Evolutionary conservation across 2,797 vertebrate genomes (phyloP), one percentile per base, ranked within the genome.

Genomic region (Uromys caudimaculatus): DNA sequence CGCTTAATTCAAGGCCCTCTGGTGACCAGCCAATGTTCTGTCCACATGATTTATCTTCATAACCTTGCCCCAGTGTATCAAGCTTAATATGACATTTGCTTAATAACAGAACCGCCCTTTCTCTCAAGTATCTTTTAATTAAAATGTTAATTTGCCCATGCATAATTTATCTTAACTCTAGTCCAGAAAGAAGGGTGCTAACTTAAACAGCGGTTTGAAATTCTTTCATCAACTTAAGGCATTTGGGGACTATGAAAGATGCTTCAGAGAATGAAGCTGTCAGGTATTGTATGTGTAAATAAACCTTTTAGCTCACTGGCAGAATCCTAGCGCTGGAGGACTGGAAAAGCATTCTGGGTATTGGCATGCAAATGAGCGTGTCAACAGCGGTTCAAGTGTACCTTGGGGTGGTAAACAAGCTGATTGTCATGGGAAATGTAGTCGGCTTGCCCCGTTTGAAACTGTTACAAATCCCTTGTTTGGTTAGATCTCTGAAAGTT

Each of bases 341-440:
- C 97, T 98, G 69, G 97, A 98, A 98, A 98, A 98, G 98, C 98
- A 97, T 98, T 98, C 97, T 98, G 98, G 97, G 98, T 98, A 98
- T 98, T 98, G 98, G 98, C 98, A 98, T 98, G 98, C 98, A 98
- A 99, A 98, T 98, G 94, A 98, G 97, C 95, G 27, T 98, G 98
- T 98, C 98, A 98, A 98, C 98, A 98, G 98, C 89, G 67, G 97
- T 98, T 98, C 98, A 92, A 95, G 97, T 97, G 97, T 98, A 98
- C 98, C 98, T 98, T 98, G 96, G 96, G 98, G 97, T 95, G 97
- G 98, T 98, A 98, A 99, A 98, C 98, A 98, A 98, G 97, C 97
- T 95, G 97, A 98, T 98, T 98, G 98, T 98, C 98, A 98, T 95
- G 98, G 98, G 98, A 98, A 98, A 97, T 98, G 97, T 97, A 97